These are phyloP conservation scores for Prosapia bicincta DNA, from an alignment of 2,888 invertebrate genomes.

Conservation along the genomic window DNA sequence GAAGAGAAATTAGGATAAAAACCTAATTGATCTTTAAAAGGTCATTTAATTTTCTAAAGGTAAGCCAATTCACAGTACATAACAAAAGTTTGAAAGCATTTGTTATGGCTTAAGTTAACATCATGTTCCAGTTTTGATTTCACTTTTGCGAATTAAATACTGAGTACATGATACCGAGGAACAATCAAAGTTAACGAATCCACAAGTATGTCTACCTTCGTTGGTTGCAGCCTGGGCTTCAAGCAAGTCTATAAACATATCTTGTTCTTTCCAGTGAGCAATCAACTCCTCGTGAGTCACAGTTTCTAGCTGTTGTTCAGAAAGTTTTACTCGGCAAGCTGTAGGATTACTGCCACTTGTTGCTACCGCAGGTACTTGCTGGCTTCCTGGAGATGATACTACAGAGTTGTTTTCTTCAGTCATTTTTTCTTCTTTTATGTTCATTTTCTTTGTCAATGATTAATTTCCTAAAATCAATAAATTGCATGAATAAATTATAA, in stretches of 20 bases:
- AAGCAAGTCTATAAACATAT: conserved; percentile 69
- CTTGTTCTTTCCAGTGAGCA: conserved; percentile 70
- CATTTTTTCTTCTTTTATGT: neutral
- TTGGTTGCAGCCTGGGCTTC: conserved; percentile 70
- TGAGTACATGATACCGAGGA: conserved; percentile 4
- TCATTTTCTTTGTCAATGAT: neutral
- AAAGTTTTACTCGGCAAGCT: conserved; percentile 18
- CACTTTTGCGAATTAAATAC: neutral
- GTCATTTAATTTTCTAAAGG: neutral
- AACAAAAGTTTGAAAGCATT: neutral
- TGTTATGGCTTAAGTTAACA: neutral
- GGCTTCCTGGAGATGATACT: neutral
- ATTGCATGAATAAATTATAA: neutral
- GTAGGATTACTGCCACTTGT: neutral
- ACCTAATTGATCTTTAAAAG: neutral
- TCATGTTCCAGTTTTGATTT: conserved; percentile 1
- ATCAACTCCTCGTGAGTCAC: conserved; percentile 63
- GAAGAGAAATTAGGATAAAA: neutral
- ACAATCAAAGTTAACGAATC: neutral
- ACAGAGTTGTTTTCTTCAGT: neutral
- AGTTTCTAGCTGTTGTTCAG: conserved; percentile 54
- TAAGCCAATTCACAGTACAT: neutral
- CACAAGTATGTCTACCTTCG: conserved; percentile 59
- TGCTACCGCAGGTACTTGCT: neutral
- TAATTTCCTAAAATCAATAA: neutral